Percentiles rank a stretch among this genome's conserved stretches.
These are phyloP conservation scores for Lutjanus argentimaculatus DNA, from an alignment of 2,797 vertebrate species.

Conservation along the genomic window DNA sequence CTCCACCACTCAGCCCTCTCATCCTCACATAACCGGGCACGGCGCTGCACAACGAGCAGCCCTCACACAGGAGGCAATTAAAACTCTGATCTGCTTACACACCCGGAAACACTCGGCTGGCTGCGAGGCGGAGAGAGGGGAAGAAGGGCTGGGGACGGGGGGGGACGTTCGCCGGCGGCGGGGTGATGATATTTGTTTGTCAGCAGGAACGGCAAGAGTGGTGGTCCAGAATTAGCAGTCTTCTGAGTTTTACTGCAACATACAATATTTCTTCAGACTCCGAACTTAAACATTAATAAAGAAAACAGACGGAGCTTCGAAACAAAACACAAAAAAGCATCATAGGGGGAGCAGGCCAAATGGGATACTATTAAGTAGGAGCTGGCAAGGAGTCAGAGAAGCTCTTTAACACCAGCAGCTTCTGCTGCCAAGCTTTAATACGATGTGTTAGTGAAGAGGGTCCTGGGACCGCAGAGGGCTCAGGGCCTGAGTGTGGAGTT, in stretches of 20 bases:
- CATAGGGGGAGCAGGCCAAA: conserved; percentile 32
- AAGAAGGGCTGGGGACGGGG: conserved; percentile 16
- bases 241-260: conserved; percentile 39
- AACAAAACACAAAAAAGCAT: conserved; percentile 45
- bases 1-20: conserved; percentile 59
- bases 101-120: conserved; percentile 68
- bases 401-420: conserved; percentile 63
- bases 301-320: conserved; percentile 59
- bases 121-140: conserved; percentile 51
- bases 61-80: conserved; percentile 76
- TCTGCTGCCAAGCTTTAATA: conserved; percentile 64
- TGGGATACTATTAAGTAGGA: conserved; percentile 46
- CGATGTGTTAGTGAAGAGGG: conserved; percentile 54
- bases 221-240: conserved; percentile 33
- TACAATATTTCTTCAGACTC: conserved; percentile 26
- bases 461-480: conserved; percentile 52
- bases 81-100: conserved; percentile 76
- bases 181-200: conserved; percentile 59
- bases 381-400: conserved; percentile 65
- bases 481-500: conserved; percentile 1
- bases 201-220: conserved; percentile 57
- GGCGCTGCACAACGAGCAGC: conserved; percentile 49
- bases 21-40: conserved; percentile 48
- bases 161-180: conserved; percentile 34
- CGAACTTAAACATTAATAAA: conserved; percentile 45